These are phyloP conservation scores for Mesochorus sp. DNA, from an alignment of 2,888 invertebrate genomes.

Conservation along the genomic window DNA sequence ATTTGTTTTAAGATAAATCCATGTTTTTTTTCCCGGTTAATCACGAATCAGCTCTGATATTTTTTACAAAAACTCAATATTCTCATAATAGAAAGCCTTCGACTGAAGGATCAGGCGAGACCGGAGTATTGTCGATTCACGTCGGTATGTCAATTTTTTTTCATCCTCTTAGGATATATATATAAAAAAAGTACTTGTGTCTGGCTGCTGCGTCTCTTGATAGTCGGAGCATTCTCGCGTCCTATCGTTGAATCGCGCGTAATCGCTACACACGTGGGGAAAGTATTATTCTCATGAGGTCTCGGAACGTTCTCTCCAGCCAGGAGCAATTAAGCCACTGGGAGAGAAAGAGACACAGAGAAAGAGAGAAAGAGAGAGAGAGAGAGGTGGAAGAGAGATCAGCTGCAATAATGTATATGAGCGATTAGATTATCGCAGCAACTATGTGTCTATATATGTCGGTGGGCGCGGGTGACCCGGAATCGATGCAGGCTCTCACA, in stretches of 20 bases:
- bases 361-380: constrained; percentile 9
- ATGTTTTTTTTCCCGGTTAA: too few relatives aligned
- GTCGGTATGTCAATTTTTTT: neutral
- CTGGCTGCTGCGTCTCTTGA: too few relatives aligned
- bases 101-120: constrained; percentile 44
- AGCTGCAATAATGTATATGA: constrained; percentile 41
- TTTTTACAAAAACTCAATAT: too few relatives aligned
- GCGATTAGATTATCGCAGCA: constrained; percentile 54
- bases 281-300: constrained; percentile 40
- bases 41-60: too few relatives aligned
- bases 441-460: neutral
- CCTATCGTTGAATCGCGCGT: constrained; percentile 41
- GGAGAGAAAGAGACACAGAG: constrained; percentile 2
- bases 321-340: constrained; percentile 48
- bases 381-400: constrained; percentile 22
- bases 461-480: constrained; percentile 53
- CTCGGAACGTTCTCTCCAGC: constrained; percentile 4
- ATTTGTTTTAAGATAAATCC: too few relatives aligned
- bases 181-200: constrained; percentile 12
- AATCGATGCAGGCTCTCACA: constrained; percentile 21
- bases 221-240: constrained; percentile 57
- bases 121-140: constrained; percentile 41
- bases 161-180: neutral
- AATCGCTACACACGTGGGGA: constrained; percentile 45
- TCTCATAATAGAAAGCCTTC: too few relatives aligned